Evolutionary conservation across 2,888 invertebrate species (phyloP), one percentile per base, ranked within the genome.

Genomic region (Dryomyza anilis): DNA sequence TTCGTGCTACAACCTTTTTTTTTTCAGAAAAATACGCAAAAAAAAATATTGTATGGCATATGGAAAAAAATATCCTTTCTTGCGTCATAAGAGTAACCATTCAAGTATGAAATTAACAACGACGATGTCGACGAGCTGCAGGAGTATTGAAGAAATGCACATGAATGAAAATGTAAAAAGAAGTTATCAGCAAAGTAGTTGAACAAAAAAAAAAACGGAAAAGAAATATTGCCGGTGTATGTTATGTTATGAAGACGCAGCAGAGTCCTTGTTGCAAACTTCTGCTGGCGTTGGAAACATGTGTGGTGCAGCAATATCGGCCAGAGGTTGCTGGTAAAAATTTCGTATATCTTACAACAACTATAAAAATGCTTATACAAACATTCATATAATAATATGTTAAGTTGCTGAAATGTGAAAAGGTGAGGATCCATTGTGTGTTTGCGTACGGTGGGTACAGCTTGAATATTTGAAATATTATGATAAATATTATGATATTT

Each of bases 21-120:
- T n/a, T n/a, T 55, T 33, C 23, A n/a, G 46, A 21, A 23, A 21
- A 50, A 23, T 16, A 53, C 29, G 25, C 50, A 39, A 39, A 7
- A n/a, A 39, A 39, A 39, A 39, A 39, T 12, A 39, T 12, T 39
- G 39, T 8, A 33, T 33, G 7, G 12, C 6, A 39, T 12, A 39
- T 12, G 7, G 39, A 39, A 3, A 7, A n/a, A 39, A n/a, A 39
- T 3, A 3, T 29, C 55, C 46, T 36, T 50, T 45, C 21, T 36
- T 55, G 45, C 23, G 14, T 19, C 55, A 52, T 72, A 71, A 71
- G 72, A 72, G 73, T 70, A 76, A 69, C 73, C 75, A 75, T 75
- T 79, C 73, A 79, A 71, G 74, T 76, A 75, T 79, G 78, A 79
- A 79, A 79, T 79, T 79, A 79, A 80, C 80, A 80, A 75, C 75